phyloP scores from a whole-genome alignment of 2,888 invertebrate genomes.

The Anoplius nigerrimus region DNA sequence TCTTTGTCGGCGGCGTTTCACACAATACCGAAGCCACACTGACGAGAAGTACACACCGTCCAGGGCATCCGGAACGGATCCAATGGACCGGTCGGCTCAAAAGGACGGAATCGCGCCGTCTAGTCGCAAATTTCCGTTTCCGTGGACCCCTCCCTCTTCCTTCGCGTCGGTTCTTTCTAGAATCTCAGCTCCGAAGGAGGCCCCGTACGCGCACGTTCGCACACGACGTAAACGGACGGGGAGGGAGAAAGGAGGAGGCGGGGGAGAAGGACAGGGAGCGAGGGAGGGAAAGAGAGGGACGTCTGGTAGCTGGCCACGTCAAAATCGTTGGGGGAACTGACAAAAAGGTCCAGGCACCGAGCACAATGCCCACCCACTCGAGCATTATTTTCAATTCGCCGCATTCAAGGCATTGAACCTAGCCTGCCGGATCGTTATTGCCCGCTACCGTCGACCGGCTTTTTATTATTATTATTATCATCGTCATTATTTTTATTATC shows the following conservation, averaged over 20 bases:
- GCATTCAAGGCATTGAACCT: constrained; percentile 51
- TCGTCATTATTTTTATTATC: too few species aligned
- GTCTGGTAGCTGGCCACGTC: too few species aligned
- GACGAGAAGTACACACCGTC: too few species aligned
- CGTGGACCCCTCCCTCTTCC: not conserved
- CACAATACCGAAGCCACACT: too few species aligned
- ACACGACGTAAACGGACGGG: constrained; percentile 25
- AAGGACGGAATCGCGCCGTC: not conserved
- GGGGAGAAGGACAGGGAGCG: not conserved
- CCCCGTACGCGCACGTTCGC: not conserved
- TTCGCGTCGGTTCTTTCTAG: not conserved
- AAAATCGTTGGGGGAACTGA: constrained; percentile 26
- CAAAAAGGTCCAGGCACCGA: constrained; percentile 40
- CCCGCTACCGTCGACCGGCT: too few species aligned
- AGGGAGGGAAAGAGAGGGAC: not conserved
- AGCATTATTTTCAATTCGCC: constrained; percentile 57
- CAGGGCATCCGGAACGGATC: too few species aligned
- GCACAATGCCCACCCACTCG: constrained; percentile 45
- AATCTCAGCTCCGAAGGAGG: constrained; percentile 6
- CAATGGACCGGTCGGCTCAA: too few species aligned
- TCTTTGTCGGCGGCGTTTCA: too few species aligned
- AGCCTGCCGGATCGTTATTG: constrained; percentile 24
- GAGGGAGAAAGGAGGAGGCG: constrained; percentile 37
- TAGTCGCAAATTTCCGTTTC: constrained; percentile 4
- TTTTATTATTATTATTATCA: constrained; percentile 37